These are phyloP conservation scores for Sweltsa coloradensis DNA, from an alignment of 1,140 invertebrate genomes.

Conservation along the genomic window DNA sequence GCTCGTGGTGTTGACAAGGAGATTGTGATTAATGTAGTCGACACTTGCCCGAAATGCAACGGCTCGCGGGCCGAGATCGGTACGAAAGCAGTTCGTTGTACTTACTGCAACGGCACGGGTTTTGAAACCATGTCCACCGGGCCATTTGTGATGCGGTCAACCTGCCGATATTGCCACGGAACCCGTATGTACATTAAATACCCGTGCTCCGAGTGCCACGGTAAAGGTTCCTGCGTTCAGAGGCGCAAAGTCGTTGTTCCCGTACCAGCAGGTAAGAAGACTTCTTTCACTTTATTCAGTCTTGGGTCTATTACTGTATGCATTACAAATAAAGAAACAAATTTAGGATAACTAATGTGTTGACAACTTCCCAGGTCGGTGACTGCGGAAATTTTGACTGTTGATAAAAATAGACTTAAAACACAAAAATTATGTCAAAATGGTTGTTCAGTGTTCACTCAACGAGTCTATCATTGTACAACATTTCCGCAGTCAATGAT, in stretches of 20 bases:
- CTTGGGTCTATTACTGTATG: no score
- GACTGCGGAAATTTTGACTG: no score
- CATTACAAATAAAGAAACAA: no score
- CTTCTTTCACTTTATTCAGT: no score
- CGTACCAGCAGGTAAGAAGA: slow-evolving; percentile 74
- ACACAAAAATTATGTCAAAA: no score
- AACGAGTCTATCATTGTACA: no score
- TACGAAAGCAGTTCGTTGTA: slow-evolving; percentile 74
- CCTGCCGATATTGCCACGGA: slow-evolving; percentile 89
- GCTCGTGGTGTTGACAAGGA: slow-evolving; percentile 93
- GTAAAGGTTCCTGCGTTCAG: slow-evolving; percentile 85
- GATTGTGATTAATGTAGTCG: slow-evolving; percentile 80
- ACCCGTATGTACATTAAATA: slow-evolving; percentile 74
- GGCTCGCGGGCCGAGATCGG: slow-evolving; percentile 79
- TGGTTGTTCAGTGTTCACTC: no score
- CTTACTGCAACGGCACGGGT: slow-evolving; percentile 93
- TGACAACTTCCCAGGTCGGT: no score
- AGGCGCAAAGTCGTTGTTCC: slow-evolving; percentile 82
- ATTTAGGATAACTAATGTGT: no score
- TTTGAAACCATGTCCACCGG: slow-evolving; percentile 86
- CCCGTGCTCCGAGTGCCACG: slow-evolving; percentile 87
- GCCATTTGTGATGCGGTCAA: slow-evolving; percentile 94
- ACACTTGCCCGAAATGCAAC: slow-evolving; percentile 80
- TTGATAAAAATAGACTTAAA: no score
- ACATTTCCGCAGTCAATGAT: no score